Base-by-base conservation (phyloP, 2,797 vertebrate species). In the Rhinoraja longicauda region DNA sequence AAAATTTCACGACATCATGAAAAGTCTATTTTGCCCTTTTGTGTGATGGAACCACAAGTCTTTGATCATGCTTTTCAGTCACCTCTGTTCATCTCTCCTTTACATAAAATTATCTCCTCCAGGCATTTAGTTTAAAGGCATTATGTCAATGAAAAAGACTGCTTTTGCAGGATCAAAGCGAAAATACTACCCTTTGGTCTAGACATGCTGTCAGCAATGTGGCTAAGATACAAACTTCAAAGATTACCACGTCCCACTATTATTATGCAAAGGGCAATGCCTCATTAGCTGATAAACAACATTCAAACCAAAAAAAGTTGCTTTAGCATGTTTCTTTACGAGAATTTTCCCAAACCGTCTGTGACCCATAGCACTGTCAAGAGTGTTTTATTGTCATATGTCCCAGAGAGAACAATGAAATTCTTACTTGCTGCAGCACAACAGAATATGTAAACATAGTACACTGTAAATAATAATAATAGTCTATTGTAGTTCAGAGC, bases 261-360 rank as follows among this genome's bases (percentile, higher is more conserved):
- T n/a, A 67, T 36, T 29, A 88, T n/a, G 39, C 84, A 88, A 67
- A 88, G 84, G 62, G 21, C 64, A 88, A 88, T 88, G n/a, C n/a
- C 59, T 82, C 53, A 36, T 19, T 21, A 67, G 59, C 64, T 19
- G 17, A 36, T 21, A 67, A 19, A 36, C 19, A 88, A 62, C 57
- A 86, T 67, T 67, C n/a, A 36, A 88, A 88, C 7, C 17, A 32
- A 67, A 67, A 57, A 59, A 6, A 88, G n/a, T 67, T 88, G 84
- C n/a, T 64, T 88, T 36, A 32, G n/a, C n/a, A 17, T 36, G n/a
- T 88, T 45, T 45, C 45, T 53, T 53, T 53, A 53, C 45, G 4
- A 53, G 45, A 53, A 53, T 53, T 53, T 53, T 53, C 45, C 45
- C 4, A 4, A 53, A 53, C 45, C 53, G 45, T 53, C 45, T 53